These are phyloP conservation scores for Peucedramus taeniatus DNA, from an alignment of 2,113 vertebrate genomes.

Conservation along the genomic window DNA sequence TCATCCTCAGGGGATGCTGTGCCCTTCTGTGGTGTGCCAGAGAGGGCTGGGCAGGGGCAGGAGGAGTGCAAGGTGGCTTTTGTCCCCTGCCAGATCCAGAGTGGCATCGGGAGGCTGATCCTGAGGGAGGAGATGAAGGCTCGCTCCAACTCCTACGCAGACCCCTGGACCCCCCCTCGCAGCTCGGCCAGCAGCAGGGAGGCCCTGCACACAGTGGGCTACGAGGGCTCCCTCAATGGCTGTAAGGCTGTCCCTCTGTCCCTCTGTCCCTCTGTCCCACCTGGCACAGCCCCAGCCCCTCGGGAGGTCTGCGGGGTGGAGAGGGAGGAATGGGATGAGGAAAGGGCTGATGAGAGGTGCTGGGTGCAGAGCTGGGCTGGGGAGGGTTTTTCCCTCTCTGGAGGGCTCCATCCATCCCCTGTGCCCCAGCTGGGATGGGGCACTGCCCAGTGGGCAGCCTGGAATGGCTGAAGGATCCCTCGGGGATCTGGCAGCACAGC, in stretches of 20 bases:
- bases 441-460: background rate
- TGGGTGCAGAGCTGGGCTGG: background rate
- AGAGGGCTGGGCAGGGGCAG: background rate
- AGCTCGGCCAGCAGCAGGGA: slow-evolving; percentile 95
- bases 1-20: background rate
- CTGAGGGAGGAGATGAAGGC: slow-evolving; percentile 99
- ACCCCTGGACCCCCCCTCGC: slow-evolving; percentile 93
- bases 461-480: background rate
- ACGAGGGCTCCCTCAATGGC: slow-evolving; percentile 92
- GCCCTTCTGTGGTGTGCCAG: rapidly evolving
- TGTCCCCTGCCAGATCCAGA: slow-evolving; percentile 81
- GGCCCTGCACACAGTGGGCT: slow-evolving; percentile 85
- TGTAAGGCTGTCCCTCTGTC: slow-evolving; percentile 78
- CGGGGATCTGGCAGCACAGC: background rate
- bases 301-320: background rate
- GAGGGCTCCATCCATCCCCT: background rate
- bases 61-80: background rate
- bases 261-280: background rate
- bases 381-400: background rate
- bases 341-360: background rate
- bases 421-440: background rate
- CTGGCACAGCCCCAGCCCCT: rapidly evolving
- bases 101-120: slow-evolving; percentile 94
- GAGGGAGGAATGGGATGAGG: background rate
- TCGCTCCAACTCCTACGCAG: slow-evolving; percentile 91